Conservation (phyloP, 2,113 vertebrate genomes). For the Dipodomys stephensi region DNA sequence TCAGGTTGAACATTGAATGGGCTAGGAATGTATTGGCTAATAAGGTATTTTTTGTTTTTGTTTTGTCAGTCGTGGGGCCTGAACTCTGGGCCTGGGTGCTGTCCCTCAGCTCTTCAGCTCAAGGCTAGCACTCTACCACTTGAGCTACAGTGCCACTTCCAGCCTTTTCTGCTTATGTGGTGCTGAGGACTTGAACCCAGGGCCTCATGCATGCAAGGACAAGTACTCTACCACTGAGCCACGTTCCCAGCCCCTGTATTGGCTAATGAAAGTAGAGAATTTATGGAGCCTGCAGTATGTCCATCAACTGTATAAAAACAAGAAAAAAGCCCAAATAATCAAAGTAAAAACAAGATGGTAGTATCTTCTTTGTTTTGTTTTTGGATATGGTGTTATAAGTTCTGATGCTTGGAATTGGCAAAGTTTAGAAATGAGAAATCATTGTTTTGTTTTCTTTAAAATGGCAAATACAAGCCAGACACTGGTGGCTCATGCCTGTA, state of each 20-base stretch:
- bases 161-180: too few species aligned
- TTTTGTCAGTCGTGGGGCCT: too few species aligned
- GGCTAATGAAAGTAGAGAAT: conserved; percentile 11
- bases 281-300: neutral
- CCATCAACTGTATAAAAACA: neutral
- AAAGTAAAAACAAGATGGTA: conserved; percentile 23
- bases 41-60: neutral
- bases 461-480: neutral
- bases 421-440: conserved; percentile 48
- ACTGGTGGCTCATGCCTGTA: too few species aligned
- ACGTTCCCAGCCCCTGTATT: neutral
- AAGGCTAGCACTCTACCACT: too few species aligned
- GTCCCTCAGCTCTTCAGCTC: too few species aligned
- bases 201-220: too few species aligned
- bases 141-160: too few species aligned
- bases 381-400: neutral
- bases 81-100: too few species aligned
- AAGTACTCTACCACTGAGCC: too few species aligned
- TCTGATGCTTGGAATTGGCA: conserved; percentile 40
- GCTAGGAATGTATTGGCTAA: neutral
- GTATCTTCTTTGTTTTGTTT: conserved; percentile 4
- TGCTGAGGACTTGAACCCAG: too few species aligned
- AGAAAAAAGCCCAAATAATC: conserved; percentile 1
- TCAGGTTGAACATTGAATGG: neutral
- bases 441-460: conserved; percentile 56